Percentiles rank a stretch among this genome's conserved stretches.
phyloP scores from a whole-genome alignment of 2,113 vertebrate species.

The Ophthalmolycus amberensis region DNA sequence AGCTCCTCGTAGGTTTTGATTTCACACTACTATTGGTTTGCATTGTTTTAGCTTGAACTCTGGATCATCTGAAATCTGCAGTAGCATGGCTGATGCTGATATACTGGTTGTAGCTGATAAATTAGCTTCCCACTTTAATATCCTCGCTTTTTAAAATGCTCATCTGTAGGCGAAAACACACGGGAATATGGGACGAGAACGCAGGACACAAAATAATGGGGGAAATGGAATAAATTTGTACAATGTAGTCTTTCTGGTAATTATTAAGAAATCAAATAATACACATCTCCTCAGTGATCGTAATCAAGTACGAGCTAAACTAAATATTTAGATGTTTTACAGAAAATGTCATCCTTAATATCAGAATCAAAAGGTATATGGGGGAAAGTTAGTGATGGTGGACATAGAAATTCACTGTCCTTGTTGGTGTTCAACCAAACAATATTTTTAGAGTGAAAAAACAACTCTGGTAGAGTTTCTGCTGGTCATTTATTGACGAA shows the following conservation, averaged over 20 bases:
- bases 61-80: constrained; percentile 10
- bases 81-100: constrained; percentile 24
- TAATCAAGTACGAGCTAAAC: not conserved
- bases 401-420: not conserved
- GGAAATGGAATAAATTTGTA: not conserved
- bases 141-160: not conserved
- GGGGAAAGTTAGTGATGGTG: not conserved
- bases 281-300: not conserved
- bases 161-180: not conserved
- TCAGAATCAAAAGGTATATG: not conserved
- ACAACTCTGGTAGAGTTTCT: not conserved
- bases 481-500: not conserved
- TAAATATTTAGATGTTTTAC: not conserved
- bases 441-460: not conserved
- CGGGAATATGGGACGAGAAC: not conserved
- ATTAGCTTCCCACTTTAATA: not conserved
- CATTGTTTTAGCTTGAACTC: constrained; percentile 6
- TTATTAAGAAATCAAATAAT: not conserved
- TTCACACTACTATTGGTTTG: constrained; percentile 30
- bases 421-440: not conserved
- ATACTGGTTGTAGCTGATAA: not conserved
- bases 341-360: not conserved
- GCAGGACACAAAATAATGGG: not conserved
- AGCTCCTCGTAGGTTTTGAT: constrained; percentile 8
- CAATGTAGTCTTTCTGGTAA: not conserved